Conservation (phyloP, 2,888 invertebrate species). For the Zootermopsis nevadensis region DNA sequence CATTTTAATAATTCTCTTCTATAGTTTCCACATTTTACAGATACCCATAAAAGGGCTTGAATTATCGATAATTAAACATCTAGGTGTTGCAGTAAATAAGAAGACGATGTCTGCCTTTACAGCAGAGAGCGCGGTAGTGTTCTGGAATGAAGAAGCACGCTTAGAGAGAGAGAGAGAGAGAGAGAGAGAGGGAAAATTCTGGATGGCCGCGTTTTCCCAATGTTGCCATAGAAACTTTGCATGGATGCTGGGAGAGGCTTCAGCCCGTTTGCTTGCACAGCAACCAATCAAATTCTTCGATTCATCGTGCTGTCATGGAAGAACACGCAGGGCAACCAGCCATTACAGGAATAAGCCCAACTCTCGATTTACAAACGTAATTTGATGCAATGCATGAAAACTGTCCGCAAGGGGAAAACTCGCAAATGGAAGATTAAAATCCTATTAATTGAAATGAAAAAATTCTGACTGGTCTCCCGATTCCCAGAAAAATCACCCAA, state of each 20-base stretch:
- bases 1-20: too few species aligned
- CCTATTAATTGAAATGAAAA: too few species aligned
- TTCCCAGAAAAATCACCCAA: too few species aligned
- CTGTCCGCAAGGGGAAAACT: too few species aligned
- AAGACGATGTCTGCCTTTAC: neutral
- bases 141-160: neutral
- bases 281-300: neutral
- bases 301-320: neutral
- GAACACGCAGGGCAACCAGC: neutral
- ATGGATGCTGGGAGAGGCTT: neutral
- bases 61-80: neutral
- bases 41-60: too few species aligned
- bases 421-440: too few species aligned
- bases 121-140: neutral
- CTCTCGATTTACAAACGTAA: too few species aligned
- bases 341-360: too few species aligned
- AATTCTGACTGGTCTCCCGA: too few species aligned
- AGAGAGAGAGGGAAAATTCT: neutral
- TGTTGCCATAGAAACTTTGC: slow-evolving; percentile 39
- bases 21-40: too few species aligned
- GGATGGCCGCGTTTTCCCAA: slow-evolving; percentile 7
- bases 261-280: neutral
- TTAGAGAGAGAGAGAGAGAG: neutral
- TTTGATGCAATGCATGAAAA: too few species aligned
- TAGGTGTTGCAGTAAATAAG: neutral